Evolutionary conservation across 2,113 vertebrate species (phyloP), one percentile per base, ranked within the genome.

Genomic region (Ameiurus melas): DNA sequence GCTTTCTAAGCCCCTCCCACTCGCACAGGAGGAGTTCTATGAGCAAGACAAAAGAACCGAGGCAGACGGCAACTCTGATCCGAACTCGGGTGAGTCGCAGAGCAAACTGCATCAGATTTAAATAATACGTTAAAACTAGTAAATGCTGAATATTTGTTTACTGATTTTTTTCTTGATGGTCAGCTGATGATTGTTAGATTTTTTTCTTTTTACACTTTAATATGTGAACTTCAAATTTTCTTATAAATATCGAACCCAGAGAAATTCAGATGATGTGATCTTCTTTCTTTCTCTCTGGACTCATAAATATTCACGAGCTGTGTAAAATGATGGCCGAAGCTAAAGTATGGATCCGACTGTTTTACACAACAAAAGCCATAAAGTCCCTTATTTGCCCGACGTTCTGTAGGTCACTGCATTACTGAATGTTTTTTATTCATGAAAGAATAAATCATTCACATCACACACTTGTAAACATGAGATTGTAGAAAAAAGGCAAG

Each of bases 31-130:
- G 62, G 97, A 99, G 92, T 98, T 99, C 97, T 99, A 99, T 2
- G 97, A 99, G 93, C 98, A 99, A 95, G 98, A 99, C 95, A 99
- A 99, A 97, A 97, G 98, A 96, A 99, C 98, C 2, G 98, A 99
- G 96, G 98, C 98, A 53, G 98, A 99, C 0, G 98, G 98, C 91
- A 99, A 99, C 95, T 99, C 98, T 0, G 98, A 99, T 92, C 98
- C 98, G 95, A 99, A 99, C 95, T 99, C 98, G 81, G 98, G 98
- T 99, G 93, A 99, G 97, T 96, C 85, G 5, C 13, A 27, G 62
- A 58, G 22, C 51, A 55, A 71, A 33, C 64, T 43, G 1, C 12
- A 27, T 27, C 43, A 77, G 39, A 13, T 47, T 22, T 75, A 4
- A 73, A 73, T 2, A 39, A 39, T 20, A 73, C 3, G 22, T 75